Conservation (phyloP, 2,888 invertebrate species). For the Mythimna ferrago region DNA sequence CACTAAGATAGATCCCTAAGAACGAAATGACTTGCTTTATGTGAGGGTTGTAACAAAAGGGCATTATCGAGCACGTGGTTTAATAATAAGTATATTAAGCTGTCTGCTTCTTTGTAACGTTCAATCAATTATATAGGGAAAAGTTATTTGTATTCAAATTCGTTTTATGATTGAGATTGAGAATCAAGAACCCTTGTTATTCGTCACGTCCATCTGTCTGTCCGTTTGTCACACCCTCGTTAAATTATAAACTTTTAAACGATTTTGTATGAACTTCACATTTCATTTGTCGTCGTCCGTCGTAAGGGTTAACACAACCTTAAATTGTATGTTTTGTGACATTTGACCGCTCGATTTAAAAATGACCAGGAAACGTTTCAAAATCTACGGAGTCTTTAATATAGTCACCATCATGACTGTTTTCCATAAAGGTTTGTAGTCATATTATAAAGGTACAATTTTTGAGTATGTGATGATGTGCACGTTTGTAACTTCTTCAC, state of each 20-base stretch:
- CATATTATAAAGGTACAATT: too few relatives aligned
- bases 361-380: too few relatives aligned
- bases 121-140: neutral
- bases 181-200: neutral
- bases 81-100: neutral
- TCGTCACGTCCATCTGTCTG: neutral
- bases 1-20: too few relatives aligned
- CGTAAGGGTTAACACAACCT: neutral
- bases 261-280: neutral
- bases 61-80: too few relatives aligned
- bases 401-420: too few relatives aligned
- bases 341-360: too few relatives aligned
- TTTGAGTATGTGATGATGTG: too few relatives aligned
- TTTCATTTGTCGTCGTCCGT: neutral
- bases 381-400: too few relatives aligned
- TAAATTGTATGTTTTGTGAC: neutral
- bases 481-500: too few relatives aligned
- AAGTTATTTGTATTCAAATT: conserved; percentile 2
- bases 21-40: too few relatives aligned
- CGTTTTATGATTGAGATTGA: neutral
- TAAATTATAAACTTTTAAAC: conserved; percentile 2
- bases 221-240: conserved; percentile 11
- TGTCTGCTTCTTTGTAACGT: neutral
- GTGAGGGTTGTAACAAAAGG: too few relatives aligned
- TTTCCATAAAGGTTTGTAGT: too few relatives aligned